Base-by-base conservation (phyloP, 2,888 invertebrate species). In the Epinotia ramella region DNA sequence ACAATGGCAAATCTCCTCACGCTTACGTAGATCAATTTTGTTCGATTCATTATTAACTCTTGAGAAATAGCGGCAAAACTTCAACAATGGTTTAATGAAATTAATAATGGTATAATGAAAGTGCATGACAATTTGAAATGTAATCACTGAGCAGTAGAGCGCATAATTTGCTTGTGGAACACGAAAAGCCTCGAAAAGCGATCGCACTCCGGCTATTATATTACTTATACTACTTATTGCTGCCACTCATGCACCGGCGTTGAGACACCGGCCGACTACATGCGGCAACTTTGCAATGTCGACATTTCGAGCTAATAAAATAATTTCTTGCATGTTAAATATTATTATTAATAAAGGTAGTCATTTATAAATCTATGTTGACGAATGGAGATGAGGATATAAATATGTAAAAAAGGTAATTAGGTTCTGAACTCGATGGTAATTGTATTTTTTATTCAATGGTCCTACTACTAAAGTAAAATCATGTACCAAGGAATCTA, bases 1-100 rank as follows among this genome's bases (percentile, higher is more conserved):
- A 71, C 62, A 77, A 77, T 72, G 67, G 75, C 70, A 70, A 56
- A 44, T 46, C 46, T 53, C 59, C 2, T 60, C 24, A 6, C 53
- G 20, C 28, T n/a, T 66, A 18, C 44, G 74, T 60, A 80, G 76
- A 85, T 84, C 82, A 81, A 76, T 81, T 83, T 82, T 77, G 78
- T 78, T 78, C 68, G 76, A 82, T 79, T 82, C 84, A 82, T 67
- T 77, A 82, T 79, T 82, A 84, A 76, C 72, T 72, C 78, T 84
- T 83, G 75, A 75, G 81, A 82, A 83, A 82, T 73, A 67, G 20
- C 66, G 78, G 76, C 74, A 67, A 59, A 49, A 44, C 56, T 60
- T n/a, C 28, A 56, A 66, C 81, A 77, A 78, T 78, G 72, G 70
- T 56, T 69, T 76, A 66, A 73, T 76, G 33, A 46, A 46, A 76